Conservation (phyloP, 2,888 invertebrate genomes). For the Alsophila aescularia region DNA sequence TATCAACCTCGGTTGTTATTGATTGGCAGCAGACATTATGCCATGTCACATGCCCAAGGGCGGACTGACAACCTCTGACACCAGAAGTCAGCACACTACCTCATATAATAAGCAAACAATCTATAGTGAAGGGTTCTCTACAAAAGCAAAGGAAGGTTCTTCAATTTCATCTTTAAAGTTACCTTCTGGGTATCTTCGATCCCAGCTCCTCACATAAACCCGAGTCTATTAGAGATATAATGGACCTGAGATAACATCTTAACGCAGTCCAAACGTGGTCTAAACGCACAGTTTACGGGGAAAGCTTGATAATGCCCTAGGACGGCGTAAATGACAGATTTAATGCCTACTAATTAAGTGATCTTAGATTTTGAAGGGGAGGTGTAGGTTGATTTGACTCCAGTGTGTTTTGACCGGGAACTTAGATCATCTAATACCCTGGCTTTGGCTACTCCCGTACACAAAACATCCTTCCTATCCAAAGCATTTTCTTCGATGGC, state of each 20-base stretch:
- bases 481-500: no score
- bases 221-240: conserved; percentile 75
- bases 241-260: conserved; percentile 70
- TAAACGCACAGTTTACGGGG: conserved; percentile 66
- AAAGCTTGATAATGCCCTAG: conserved; percentile 65
- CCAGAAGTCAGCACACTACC: no score
- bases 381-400: conserved; percentile 8
- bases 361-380: conserved; percentile 39
- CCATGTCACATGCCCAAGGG: no score
- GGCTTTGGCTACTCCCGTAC: no score
- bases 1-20: no score
- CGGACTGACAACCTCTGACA: no score
- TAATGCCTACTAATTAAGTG: conserved; percentile 78
- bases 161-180: neutral
- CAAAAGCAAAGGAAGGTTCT: neutral
- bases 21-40: no score
- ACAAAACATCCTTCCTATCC: no score
- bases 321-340: conserved; percentile 76
- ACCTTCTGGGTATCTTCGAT: conserved; percentile 29
- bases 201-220: conserved; percentile 61
- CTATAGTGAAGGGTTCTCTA: no score
- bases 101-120: no score
- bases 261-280: conserved; percentile 65
- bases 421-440: no score
- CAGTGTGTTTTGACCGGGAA: neutral